A percentile compares a stretch with the other conserved stretches of the same genome.
Conservation (phyloP, 2,797 vertebrate species). For the Bradypodion ventrale region DNA sequence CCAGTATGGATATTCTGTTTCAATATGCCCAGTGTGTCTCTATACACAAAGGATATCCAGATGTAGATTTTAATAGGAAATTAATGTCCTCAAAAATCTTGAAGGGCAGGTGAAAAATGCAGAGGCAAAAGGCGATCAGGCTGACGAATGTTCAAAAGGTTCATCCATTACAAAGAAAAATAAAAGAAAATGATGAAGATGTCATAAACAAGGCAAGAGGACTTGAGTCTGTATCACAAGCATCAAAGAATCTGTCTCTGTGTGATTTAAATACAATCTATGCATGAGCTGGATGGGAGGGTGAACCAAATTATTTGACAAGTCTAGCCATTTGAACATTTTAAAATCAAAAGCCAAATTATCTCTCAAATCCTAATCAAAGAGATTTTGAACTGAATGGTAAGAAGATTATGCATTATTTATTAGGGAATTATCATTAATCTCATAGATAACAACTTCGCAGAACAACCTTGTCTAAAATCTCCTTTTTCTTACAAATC, state of each 20-base stretch:
- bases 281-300: background rate
- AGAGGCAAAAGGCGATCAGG: constrained; percentile 33
- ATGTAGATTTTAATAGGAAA: constrained; percentile 31
- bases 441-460: background rate
- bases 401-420: background rate
- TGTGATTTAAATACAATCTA: too few species aligned
- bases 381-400: constrained; percentile 4
- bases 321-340: constrained; percentile 42
- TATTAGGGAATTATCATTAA: too few species aligned
- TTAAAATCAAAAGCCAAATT: constrained; percentile 29
- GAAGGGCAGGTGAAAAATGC: background rate
- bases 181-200: background rate
- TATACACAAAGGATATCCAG: background rate
- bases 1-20: background rate
- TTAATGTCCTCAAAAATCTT: constrained; percentile 22
- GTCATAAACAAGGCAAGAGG: background rate
- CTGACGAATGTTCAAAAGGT: constrained; percentile 29
- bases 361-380: constrained; percentile 41
- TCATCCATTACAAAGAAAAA: constrained; percentile 2
- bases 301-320: constrained; percentile 39
- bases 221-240: constrained; percentile 11
- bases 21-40: background rate
- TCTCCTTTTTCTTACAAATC: background rate
- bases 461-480: background rate
- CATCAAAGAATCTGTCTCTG: constrained; percentile 15